Percentiles rank a stretch among this genome's conserved stretches.
Conservation (phyloP, 2,113 vertebrate species). For the Emydura subglobosa region DNA sequence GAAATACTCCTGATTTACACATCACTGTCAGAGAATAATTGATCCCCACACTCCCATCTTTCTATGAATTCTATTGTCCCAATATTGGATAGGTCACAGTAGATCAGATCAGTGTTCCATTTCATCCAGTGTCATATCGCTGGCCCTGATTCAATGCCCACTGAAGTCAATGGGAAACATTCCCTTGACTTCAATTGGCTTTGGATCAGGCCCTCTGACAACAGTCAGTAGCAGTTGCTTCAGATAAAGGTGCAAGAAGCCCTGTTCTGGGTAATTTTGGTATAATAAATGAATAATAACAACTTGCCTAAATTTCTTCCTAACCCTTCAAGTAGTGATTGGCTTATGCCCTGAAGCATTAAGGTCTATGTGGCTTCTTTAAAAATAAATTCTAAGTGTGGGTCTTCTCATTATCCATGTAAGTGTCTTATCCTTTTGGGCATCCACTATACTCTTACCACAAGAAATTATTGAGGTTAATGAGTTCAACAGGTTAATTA, state of each 20-base stretch:
- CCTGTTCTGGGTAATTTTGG: background rate
- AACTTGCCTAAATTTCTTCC: background rate
- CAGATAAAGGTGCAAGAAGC: background rate
- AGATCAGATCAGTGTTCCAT: background rate
- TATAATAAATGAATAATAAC: background rate
- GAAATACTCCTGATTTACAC: background rate
- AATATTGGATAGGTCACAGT: background rate
- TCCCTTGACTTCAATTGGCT: background rate
- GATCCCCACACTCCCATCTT: background rate
- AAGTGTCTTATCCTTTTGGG: background rate
- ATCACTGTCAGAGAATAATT: background rate
- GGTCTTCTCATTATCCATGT: background rate
- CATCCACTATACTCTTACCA: background rate
- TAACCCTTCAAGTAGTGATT: background rate
- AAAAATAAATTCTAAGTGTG: background rate
- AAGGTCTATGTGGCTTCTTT: background rate
- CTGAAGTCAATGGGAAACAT: background rate
- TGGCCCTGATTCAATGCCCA: background rate
- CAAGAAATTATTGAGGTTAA: background rate
- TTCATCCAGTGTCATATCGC: background rate
- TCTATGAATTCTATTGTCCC: background rate
- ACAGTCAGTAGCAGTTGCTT: rapidly evolving
- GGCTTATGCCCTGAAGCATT: background rate
- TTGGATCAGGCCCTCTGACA: background rate
- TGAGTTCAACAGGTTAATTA: background rate